Evolutionary conservation across 2,113 vertebrate species (phyloP).

Genomic region (Struthio camelus): DNA sequence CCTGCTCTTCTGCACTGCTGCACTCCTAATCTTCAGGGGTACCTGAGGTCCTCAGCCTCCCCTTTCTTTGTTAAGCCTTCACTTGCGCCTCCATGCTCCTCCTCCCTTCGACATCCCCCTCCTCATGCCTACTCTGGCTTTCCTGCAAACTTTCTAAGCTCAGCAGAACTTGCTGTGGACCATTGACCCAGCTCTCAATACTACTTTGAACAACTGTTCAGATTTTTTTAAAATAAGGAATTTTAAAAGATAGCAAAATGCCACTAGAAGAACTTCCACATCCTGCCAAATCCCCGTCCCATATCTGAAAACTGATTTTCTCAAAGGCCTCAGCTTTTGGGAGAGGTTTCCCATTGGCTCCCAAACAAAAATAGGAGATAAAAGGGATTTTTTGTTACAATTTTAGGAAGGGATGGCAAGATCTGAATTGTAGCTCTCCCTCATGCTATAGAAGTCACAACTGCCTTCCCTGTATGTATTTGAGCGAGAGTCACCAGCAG

Average conservation of each 20-base stretch:
- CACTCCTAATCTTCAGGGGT: not conserved
- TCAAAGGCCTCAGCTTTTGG: not conserved
- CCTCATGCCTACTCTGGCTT: not conserved
- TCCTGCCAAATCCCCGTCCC: not conserved
- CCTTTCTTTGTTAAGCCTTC: not conserved
- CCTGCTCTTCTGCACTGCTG: not conserved
- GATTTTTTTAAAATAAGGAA: not conserved
- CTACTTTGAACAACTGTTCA: not conserved
- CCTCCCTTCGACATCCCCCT: not conserved
- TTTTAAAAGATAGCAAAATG: not conserved
- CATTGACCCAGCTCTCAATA: not conserved
- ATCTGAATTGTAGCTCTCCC: not conserved
- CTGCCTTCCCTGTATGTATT: not conserved
- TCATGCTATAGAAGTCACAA: rapidly evolving
- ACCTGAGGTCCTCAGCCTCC: rapidly evolving
- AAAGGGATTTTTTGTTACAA: not conserved
- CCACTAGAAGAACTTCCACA: not conserved
- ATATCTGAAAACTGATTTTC: not conserved
- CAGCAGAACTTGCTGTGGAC: not conserved
- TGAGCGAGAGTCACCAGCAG: not conserved
- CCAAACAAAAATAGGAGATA: not conserved
- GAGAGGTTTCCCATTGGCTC: rapidly evolving
- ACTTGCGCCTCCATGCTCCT: not conserved
- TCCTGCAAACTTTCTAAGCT: not conserved
- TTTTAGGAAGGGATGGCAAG: not conserved